Base-by-base conservation (phyloP, 2,113 vertebrate species). In the Pelobates fuscus region DNA sequence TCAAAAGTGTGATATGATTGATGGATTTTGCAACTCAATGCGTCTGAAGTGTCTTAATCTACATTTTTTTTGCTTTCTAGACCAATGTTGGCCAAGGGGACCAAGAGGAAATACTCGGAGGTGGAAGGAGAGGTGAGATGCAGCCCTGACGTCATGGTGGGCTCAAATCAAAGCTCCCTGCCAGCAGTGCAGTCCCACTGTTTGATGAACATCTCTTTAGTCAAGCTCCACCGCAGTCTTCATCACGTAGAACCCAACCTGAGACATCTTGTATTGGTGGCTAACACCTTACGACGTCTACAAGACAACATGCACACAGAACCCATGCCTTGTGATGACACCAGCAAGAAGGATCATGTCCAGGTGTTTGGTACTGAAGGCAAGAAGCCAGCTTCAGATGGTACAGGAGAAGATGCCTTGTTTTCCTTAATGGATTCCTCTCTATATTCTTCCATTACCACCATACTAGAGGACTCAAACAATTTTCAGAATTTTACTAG, bases 181-280 rank as follows among this genome's bases (percentile, higher is more conserved):
- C 37, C 77, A 0, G 52, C 80, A 0, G 46, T 44, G 2, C 80
- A 82, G 6, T 82, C 86, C 67, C 84, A 71, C 72, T 83, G 87
- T 5, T 83, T 90, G 46, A 82, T 90, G 62, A 82, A 83, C 78
- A 81, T 90, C 17, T 90, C 88, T 0, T 70, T 89, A 63, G 64
- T 85, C 44, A 90, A 90, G 15, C 86, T 90, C 10, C 89, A 85
- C 59, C 86, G 80, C 20, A 86, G 87, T 59, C 84, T 89, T 1
- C 81, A 75, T 25, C 82, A 80, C 23, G 82, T 82, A 1, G 89
- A 90, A 41, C 87, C 86, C 0, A 75, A 88, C 80, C 80, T 89
- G 4, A 81, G 87, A 5, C 87, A 85, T 77, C 80, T 89, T 27
- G 87, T 90, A 14, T 81, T 90, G 52, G 84, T 90, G 6, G 85